These are phyloP conservation scores for Hephaestus fuliginosus DNA, from an alignment of 2,797 vertebrate genomes.

Conservation along the genomic window DNA sequence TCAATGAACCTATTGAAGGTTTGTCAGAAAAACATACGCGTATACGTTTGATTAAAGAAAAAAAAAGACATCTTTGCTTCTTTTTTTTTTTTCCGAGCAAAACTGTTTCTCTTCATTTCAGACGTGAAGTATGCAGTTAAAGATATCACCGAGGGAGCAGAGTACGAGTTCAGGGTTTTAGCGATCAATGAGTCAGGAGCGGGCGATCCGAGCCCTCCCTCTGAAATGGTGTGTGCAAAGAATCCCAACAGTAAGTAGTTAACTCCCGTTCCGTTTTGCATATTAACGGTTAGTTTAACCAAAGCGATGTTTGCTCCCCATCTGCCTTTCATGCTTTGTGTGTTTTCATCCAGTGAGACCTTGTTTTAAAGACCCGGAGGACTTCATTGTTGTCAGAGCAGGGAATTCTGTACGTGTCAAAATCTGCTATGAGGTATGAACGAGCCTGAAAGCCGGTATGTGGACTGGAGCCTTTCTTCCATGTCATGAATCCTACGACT, in stretches of 20 bases:
- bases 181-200: constrained; percentile 88
- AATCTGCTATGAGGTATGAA: constrained; percentile 88
- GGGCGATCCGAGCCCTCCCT: constrained; percentile 88
- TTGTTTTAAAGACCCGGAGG: constrained; percentile 86
- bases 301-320: neutral
- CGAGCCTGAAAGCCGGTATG: constrained; percentile 5
- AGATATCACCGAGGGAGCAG: constrained; percentile 86
- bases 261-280: neutral
- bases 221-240: constrained; percentile 84
- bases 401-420: constrained; percentile 87
- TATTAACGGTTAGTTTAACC: constrained; percentile 26
- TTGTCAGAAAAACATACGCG: constrained; percentile 13
- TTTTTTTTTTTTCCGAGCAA: neutral
- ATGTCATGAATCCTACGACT: constrained; percentile 4
- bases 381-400: constrained; percentile 86
- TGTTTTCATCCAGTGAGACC: constrained; percentile 83
- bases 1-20: constrained; percentile 85
- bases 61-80: rapidly evolving
- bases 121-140: constrained; percentile 81
- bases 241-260: constrained; percentile 89
- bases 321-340: constrained; percentile 21
- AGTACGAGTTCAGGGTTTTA: constrained; percentile 92
- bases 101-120: constrained; percentile 42
- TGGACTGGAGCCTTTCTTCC: neutral
- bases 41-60: neutral